Evolutionary conservation across 2,113 vertebrate genomes (phyloP).

Genomic region (Diadophis punctatus): DNA sequence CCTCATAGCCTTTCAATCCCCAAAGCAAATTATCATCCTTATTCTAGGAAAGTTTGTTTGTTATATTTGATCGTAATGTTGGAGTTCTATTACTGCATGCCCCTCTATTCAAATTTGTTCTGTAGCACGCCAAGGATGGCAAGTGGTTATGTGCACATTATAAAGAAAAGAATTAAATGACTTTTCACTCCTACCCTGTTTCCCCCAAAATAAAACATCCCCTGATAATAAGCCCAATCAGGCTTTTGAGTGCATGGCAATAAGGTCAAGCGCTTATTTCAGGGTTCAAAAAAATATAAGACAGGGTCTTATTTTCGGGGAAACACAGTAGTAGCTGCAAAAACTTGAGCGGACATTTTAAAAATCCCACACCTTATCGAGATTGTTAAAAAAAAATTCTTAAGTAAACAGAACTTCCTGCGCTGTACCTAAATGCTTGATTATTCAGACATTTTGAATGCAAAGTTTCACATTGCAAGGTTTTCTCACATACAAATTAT

Average conservation of each 20-base stretch:
- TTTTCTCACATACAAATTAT: slow-evolving; percentile 9
- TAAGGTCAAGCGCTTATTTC: no score
- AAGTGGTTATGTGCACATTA: not conserved
- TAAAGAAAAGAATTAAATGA: not conserved
- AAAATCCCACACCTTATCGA: not conserved
- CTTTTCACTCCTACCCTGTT: not conserved
- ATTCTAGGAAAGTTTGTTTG: not conserved
- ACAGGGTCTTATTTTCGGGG: no score
- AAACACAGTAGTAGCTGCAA: not conserved
- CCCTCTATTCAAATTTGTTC: not conserved
- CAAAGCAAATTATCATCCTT: not conserved
- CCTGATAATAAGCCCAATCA: no score
- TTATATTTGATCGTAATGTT: not conserved
- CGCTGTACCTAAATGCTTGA: not conserved
- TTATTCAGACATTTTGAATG: not conserved
- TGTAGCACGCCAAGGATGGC: not conserved
- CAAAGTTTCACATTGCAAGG: not conserved
- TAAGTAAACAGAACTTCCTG: not conserved
- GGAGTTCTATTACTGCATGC: not conserved
- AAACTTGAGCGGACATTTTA: not conserved
- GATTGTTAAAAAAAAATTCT: not conserved
- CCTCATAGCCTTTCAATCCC: not conserved
- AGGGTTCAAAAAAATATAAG: no score
- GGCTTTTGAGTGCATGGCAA: no score
- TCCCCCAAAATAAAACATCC: no score